A percentile compares a stretch with the other conserved stretches of the same genome.
Conservation (phyloP, 2,888 invertebrate species). For the Mesorhabditis sp. region DNA sequence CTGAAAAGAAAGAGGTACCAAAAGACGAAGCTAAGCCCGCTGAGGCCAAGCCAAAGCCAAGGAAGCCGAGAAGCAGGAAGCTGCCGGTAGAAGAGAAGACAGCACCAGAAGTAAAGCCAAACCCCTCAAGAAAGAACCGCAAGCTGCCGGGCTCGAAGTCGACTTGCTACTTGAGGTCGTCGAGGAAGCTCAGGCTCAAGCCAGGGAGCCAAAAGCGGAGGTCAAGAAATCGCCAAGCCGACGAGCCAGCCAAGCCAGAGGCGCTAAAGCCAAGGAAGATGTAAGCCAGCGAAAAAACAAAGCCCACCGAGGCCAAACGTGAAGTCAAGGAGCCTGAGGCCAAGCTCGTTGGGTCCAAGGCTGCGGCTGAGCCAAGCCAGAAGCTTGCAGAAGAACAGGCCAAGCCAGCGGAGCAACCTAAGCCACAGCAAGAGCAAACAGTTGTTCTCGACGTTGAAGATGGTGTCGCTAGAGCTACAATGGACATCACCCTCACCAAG, state of each 20-base stretch:
- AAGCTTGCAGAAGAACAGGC: conserved; percentile 10
- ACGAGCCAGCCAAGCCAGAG: conserved; percentile 13
- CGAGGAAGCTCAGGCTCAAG: not conserved
- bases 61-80: not conserved
- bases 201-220: conserved; percentile 1
- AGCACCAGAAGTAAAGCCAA: not conserved
- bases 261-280: not conserved
- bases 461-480: no score
- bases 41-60: conserved; percentile 10
- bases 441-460: no score
- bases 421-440: not conserved
- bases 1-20: conserved; percentile 8
- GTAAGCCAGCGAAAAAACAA: not conserved
- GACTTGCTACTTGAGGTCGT: not conserved
- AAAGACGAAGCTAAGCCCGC: conserved; percentile 8
- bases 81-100: conserved; percentile 3
- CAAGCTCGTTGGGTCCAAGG: not conserved
- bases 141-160: conserved; percentile 11
- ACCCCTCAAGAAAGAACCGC: not conserved
- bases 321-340: not conserved
- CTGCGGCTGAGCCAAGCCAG: conserved; percentile 1
- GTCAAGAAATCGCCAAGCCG: conserved; percentile 13
- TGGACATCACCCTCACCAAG: no score
- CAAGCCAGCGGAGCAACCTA: not conserved
- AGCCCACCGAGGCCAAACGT: not conserved